Base-by-base conservation (phyloP, 2,113 vertebrate species). In the Callaeas wilsoni region DNA sequence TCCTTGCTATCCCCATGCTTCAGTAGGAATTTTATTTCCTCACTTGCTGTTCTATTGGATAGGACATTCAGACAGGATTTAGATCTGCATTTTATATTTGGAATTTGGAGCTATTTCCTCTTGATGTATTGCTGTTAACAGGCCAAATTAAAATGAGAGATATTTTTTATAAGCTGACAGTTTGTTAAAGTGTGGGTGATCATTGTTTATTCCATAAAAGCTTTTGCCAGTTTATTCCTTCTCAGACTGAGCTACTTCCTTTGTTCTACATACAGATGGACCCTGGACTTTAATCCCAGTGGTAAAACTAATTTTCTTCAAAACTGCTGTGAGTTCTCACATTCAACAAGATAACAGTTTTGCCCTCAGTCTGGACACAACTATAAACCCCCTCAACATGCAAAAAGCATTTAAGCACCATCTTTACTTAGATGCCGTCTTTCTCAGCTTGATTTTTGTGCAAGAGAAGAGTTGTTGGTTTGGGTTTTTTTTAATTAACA, bases 61-160 rank as follows among this genome's bases (percentile, higher is more conserved):
- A 86, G 59, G 63, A 90, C 64, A 77, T 80, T 95, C 68, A 92
- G 64, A 67, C 20, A 71, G 41, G 39, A 92, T 23, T 49, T 74
- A 84, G 68, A 94, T 78, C 80, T 94, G n/a, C 63, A 70, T 94
- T 91, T 93, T 81, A 27, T 86, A 77, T 75, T 88, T 87, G 64
- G 10, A 59, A 56, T 60, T 86, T 75, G 11, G 20, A 92, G 56
- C 37, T 88, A 56, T 46, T 92, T 15, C 16, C 9, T 93, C 64
- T 70, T 56, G 56, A 81, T 73, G 8, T 50, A 64, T 82, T 89
- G 69, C 29, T 93, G 37, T 71, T 94, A 92, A 81, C 41, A 5
- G 2, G 32, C 7, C 44, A 92, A 90, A 70, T 90, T 53, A 90
- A 92, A 96, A 71, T 14, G 18, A 68, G 33, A 53, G 50, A 44